phyloP scores from a whole-genome alignment of 1,140 invertebrate species.

The Nasonia vitripennis region DNA sequence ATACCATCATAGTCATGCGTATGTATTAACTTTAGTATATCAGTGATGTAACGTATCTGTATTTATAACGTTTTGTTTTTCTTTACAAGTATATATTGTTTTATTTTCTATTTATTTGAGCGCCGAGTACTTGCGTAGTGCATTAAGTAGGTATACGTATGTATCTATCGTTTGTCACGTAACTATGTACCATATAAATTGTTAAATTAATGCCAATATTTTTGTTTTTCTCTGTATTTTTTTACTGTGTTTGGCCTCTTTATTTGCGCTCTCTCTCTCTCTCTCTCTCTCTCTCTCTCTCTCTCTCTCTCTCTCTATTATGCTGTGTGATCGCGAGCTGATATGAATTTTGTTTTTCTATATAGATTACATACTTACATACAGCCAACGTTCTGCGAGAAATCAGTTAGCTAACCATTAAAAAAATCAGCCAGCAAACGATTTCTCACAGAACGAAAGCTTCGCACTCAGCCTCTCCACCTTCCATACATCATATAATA shows the following conservation, averaged over 20 bases:
- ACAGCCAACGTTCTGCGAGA: not conserved
- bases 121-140: conserved; percentile 7
- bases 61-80: not conserved
- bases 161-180: not conserved
- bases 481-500: not conserved
- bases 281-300: conserved; percentile 23
- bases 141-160: not conserved
- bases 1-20: too few relatives aligned
- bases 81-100: not conserved
- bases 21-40: not conserved
- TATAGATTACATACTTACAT: not conserved
- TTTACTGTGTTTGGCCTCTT: not conserved
- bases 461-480: not conserved
- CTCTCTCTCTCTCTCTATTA: conserved; percentile 20
- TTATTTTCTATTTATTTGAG: not conserved
- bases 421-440: not conserved
- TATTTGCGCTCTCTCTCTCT: conserved; percentile 26
- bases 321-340: conserved; percentile 2
- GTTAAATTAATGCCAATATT: conserved; percentile 4
- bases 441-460: not conserved
- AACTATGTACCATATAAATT: not conserved
- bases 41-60: conserved; percentile 3
- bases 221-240: not conserved
- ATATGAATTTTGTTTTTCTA: not conserved
- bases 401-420: not conserved